A percentile compares a stretch with the other conserved stretches of the same genome.
Evolutionary conservation across 2,888 invertebrate species (phyloP).

Genomic region (Alsophila aescularia): DNA sequence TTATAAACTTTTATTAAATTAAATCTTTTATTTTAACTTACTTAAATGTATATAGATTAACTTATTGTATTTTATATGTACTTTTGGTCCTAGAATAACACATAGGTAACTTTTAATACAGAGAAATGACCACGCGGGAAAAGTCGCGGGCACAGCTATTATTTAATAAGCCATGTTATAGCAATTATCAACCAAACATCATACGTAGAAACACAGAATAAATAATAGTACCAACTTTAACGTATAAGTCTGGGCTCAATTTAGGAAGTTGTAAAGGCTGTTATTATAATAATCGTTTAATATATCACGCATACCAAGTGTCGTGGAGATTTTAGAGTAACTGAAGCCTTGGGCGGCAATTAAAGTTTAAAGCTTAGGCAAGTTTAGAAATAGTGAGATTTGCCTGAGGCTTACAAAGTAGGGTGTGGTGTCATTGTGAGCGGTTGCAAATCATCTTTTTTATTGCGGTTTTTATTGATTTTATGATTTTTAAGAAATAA

Average conservation of each 20-base stretch:
- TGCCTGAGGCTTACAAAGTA: slow-evolving; percentile 26
- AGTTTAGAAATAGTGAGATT: slow-evolving; percentile 48
- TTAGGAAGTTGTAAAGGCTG: slow-evolving; percentile 34
- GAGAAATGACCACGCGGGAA: no score
- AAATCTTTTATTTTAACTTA: no score
- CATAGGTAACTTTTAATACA: no score
- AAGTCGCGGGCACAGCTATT: no score
- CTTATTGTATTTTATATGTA: no score
- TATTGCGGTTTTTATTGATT: background rate
- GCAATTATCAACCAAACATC: slow-evolving; percentile 3
- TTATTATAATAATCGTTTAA: slow-evolving; percentile 58
- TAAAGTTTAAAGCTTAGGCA: slow-evolving; percentile 64
- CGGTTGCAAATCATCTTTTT: background rate
- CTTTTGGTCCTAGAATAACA: no score
- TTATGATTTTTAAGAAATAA: background rate
- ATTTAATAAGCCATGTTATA: background rate
- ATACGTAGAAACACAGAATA: background rate
- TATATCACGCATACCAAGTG: slow-evolving; percentile 56
- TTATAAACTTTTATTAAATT: no score
- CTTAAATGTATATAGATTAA: no score
- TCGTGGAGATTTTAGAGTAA: slow-evolving; percentile 49
- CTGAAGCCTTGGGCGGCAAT: slow-evolving; percentile 65
- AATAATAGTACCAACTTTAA: no score
- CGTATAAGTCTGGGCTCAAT: slow-evolving; percentile 23
- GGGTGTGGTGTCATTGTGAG: slow-evolving; percentile 4